Conservation (phyloP, 2,113 vertebrate species). For the Takifugu flavidus region DNA sequence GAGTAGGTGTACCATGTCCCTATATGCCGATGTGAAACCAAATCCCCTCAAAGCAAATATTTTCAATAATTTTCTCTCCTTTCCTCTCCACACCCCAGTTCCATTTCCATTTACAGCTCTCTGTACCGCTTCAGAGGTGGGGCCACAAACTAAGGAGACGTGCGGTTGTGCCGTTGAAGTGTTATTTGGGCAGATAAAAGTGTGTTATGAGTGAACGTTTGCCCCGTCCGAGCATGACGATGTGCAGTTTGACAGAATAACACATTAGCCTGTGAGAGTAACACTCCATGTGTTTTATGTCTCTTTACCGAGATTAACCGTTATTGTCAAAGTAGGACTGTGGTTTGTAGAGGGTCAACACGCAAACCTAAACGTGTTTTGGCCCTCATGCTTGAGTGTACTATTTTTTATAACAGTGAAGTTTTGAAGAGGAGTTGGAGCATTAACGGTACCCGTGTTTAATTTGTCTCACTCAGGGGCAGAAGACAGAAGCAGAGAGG, state of each 20-base stretch:
- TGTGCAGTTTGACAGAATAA: too few relatives aligned
- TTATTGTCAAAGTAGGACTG: conserved; percentile 53
- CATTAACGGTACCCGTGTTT: conserved; percentile 42
- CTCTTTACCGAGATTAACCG: conserved; percentile 60
- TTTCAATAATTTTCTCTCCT: not conserved
- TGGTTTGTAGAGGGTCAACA: conserved; percentile 43
- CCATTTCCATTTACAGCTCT: conserved; percentile 7
- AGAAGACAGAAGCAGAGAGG: conserved; percentile 92
- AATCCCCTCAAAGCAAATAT: not conserved
- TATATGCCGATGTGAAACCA: conserved; percentile 1
- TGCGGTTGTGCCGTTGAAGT: conserved; percentile 41
- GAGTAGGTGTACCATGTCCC: not conserved
- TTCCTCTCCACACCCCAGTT: conserved; percentile 1
- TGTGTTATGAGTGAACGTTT: conserved; percentile 48
- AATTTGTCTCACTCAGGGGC: conserved; percentile 79
- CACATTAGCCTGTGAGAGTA: conserved; percentile 16
- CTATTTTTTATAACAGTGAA: conserved; percentile 43
- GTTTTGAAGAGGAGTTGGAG: conserved; percentile 38
- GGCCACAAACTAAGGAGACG: conserved; percentile 45
- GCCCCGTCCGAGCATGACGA: not conserved
- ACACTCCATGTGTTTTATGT: conserved; percentile 46
- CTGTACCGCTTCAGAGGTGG: conserved; percentile 19
- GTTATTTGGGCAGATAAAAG: conserved; percentile 57
- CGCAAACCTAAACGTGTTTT: conserved; percentile 41
- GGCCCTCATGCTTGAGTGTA: conserved; percentile 18